Base-by-base conservation (phyloP, 2,797 vertebrate species). In the Mus caroli region DNA sequence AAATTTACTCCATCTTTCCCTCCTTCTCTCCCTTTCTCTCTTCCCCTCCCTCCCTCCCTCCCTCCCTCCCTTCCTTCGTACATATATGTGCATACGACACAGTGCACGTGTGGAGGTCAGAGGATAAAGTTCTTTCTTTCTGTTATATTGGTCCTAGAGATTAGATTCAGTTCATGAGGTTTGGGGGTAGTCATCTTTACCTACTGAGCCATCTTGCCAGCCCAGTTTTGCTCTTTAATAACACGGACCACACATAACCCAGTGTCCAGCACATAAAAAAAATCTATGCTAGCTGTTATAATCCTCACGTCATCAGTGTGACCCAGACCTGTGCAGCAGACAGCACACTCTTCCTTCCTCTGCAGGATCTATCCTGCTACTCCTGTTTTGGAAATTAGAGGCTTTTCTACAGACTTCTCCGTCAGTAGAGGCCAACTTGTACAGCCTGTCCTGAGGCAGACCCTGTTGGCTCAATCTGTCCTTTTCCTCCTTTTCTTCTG, bases 381-480 rank as follows among this genome's bases (percentile, higher is more conserved):
- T 73, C 60, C 58, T 3, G 0, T 0, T 0, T 82, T 78, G 67
- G 64, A 77, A 24, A 19, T 62, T 37, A 76, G 78, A 87, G 77
- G 76, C 83, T 62, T 71, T 88, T 67, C 88, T 94, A 37, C 31
- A 0, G 43, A 62, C 62, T 17, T 75, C 86, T 78, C 46, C 8
- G 12, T n/a, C 9, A 1, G 58, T 7, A 40, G 85, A 82, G 77
- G 80, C 31, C 54, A 62, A 54, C 69, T 52, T 2, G 26, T 46
- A 89, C 52, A 94, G 28, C 50, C 52, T 73, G 90, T 93, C 96
- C 97, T 96, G 91, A 94, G 88, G 93, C 93, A 96, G 97, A 93
- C 92, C 92, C 92, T 93, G 67, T 2, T 62, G 90, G 46, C 24
- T 88, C 92, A 86, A 50, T 60, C 4, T 56, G 67, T 58, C 54